phyloP scores from a whole-genome alignment of 2,888 invertebrate genomes.

The Athalia rosae region DNA sequence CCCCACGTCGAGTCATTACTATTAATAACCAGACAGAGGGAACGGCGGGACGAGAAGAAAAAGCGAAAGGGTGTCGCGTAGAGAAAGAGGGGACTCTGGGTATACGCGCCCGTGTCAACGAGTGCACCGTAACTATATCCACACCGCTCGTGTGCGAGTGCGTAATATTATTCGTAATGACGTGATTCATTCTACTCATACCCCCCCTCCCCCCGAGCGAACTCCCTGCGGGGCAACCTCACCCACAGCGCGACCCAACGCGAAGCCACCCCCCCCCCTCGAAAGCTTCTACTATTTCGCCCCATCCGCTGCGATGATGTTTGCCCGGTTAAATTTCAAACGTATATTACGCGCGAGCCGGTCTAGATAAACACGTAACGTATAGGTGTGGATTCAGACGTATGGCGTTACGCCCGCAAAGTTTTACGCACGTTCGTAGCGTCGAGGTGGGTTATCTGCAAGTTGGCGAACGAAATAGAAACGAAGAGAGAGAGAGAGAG shows the following conservation, averaged over 20 bases:
- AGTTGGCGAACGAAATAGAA: slow-evolving; percentile 32
- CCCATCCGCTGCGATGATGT: background rate
- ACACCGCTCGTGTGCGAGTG: slow-evolving; percentile 44
- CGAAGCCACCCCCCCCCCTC: slow-evolving; percentile 4
- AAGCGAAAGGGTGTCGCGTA: background rate
- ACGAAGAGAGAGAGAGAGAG: slow-evolving; percentile 1
- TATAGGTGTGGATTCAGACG: background rate
- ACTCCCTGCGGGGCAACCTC: slow-evolving; percentile 39
- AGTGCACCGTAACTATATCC: background rate
- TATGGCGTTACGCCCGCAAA: background rate
- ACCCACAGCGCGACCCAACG: slow-evolving; percentile 28
- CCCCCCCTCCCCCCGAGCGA: slow-evolving; percentile 23
- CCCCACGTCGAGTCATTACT: slow-evolving; percentile 65
- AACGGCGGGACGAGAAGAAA: slow-evolving; percentile 52
- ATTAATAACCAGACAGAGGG: slow-evolving; percentile 65
- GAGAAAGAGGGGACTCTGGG: background rate
- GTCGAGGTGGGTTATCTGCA: slow-evolving; percentile 31
- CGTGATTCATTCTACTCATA: slow-evolving; percentile 64
- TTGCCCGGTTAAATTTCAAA: slow-evolving; percentile 41
- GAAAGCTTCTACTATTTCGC: background rate
- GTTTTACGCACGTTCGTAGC: background rate
- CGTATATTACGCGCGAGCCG: background rate
- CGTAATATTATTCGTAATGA: slow-evolving; percentile 67
- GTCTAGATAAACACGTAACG: slow-evolving; percentile 17
- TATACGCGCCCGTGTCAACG: slow-evolving; percentile 1